Base-by-base conservation (phyloP, 2,797 vertebrate genomes). In the Thripadectes ignobilis region DNA sequence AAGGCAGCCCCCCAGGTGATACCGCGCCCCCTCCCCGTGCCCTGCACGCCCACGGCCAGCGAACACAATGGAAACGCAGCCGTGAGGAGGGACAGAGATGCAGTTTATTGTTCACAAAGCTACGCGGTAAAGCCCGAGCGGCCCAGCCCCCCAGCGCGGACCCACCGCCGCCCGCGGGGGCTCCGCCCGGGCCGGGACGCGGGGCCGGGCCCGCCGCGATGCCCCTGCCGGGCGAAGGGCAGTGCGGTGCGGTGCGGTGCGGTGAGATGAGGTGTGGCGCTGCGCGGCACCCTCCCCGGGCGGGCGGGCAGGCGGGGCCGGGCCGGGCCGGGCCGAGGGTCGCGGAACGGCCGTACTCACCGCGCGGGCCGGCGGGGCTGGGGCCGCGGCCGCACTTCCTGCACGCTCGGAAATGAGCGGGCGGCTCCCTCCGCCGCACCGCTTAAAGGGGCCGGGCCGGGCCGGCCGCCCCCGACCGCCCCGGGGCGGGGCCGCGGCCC, bases 361-460 rank as follows among this genome's bases (percentile, higher is more conserved):
- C 90, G 77, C 48, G 68, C 81, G 72, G 67, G 61, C 89, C 63
- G 30, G 75, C 79, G 8, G 81, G 59, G 38, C 38, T 75, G 8
- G 81, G 59, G 77, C 86, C 62, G 57, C 81, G 10, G 23, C 88
- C 73, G 52, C 89, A 89, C 91, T 95, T 96, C 96, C 95, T 91
- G 94, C 83, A 84, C 18, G 92, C 80, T 68, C 55, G 83, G 76
- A 86, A 91, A 89, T 49, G 69, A 62, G 85, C 69, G 30, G 85
- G 94, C 41, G 68, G 82, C 26, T 38, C 84, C 36, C 45, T 32
- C 62, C 51, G 74, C 87, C 45, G 62, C 77, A 19, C 82, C 78
- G 38, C 81, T 87, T 82, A 89, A 92, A 78, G 55, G 73, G 49
- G 86, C 38, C 38, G 41, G 41, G 41, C 55, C 38, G 68, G 49